phyloP scores from a whole-genome alignment of 2,113 vertebrate species.

The Lagopus muta region DNA sequence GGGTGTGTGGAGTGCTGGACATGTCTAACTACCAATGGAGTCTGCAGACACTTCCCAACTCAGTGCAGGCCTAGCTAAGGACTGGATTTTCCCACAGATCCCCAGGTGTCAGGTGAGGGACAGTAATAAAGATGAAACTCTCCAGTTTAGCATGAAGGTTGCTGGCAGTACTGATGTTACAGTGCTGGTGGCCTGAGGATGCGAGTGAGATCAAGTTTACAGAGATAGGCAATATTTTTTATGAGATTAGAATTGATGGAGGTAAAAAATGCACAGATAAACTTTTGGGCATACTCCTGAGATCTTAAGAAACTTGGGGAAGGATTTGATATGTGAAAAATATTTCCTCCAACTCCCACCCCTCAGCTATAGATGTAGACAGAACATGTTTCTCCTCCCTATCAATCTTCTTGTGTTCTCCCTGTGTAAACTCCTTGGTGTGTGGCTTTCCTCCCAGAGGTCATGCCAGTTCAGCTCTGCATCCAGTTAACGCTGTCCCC shows the following conservation, averaged over 20 bases:
- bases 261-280: not conserved
- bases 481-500: not conserved
- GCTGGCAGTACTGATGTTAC: not conserved
- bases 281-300: not conserved
- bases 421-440: not conserved
- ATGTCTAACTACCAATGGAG: fast-evolving
- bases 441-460: not conserved
- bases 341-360: not conserved
- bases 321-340: not conserved
- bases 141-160: not conserved
- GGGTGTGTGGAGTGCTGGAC: not conserved
- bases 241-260: not conserved
- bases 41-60: not conserved
- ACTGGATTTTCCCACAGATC: not conserved
- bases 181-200: not conserved
- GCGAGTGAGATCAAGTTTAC: not conserved
- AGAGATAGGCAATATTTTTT: not conserved
- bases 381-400: not conserved
- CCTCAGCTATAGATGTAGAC: not conserved
- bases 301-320: not conserved
- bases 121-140: not conserved
- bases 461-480: not conserved
- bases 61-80: fast-evolving
- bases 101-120: not conserved
- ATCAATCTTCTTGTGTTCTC: not conserved